These are phyloP conservation scores for Phaonia tiefii DNA, from an alignment of 2,888 invertebrate genomes.

Conservation along the genomic window DNA sequence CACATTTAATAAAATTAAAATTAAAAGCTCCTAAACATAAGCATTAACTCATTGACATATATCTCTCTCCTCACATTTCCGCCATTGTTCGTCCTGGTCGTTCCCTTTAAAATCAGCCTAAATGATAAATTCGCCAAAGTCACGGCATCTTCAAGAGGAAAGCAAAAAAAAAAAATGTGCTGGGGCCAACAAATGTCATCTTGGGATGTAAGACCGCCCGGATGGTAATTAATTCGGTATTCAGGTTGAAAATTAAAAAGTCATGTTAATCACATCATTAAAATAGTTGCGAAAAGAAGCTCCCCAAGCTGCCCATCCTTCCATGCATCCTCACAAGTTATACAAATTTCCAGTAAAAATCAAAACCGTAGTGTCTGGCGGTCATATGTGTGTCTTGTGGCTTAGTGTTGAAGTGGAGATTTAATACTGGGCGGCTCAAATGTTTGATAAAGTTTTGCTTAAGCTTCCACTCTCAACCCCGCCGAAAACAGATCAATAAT, in stretches of 20 bases:
- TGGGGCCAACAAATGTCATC: slow-evolving; percentile 26
- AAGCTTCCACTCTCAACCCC: not conserved
- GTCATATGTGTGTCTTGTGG: too few species aligned
- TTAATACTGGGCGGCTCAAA: slow-evolving; percentile 52
- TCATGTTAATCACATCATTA: slow-evolving; percentile 81
- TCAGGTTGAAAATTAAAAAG: slow-evolving; percentile 80
- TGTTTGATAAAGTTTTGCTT: slow-evolving; percentile 52
- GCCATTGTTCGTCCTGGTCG: not conserved
- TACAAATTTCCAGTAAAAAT: slow-evolving; percentile 45
- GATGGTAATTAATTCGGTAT: slow-evolving; percentile 80
- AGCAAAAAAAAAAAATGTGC: slow-evolving; percentile 1
- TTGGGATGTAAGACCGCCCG: slow-evolving; percentile 76
- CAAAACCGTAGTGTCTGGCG: not conserved
- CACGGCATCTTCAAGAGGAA: slow-evolving; percentile 24
- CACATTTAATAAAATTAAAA: slow-evolving; percentile 46
- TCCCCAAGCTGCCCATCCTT: too few species aligned
- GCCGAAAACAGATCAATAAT: too few species aligned
- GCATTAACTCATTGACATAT: slow-evolving; percentile 38
- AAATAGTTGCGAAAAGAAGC: slow-evolving; percentile 75
- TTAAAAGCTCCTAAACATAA: slow-evolving; percentile 42
- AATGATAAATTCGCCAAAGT: slow-evolving; percentile 51
- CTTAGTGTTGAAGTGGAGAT: slow-evolving; percentile 39
- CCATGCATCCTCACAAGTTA: slow-evolving; percentile 45
- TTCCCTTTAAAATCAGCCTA: slow-evolving; percentile 6
- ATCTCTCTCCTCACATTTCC: not conserved